Percentiles rank a stretch among this genome's conserved stretches.
Evolutionary conservation across 2,888 invertebrate species (phyloP).

Genomic region (Ophraella communa): DNA sequence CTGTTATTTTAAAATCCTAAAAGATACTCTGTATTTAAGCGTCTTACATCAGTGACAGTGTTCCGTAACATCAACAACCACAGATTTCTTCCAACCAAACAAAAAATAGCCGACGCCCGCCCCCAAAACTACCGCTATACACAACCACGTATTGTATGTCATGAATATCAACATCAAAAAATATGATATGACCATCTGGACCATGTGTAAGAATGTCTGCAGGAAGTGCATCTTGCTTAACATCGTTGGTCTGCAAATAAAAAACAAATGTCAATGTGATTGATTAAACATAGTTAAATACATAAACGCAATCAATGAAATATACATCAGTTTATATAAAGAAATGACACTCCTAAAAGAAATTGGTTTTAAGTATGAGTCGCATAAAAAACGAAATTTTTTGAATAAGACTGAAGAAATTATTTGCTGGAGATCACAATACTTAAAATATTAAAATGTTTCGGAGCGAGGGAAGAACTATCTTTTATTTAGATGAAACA

Average conservation of each 20-base stretch:
- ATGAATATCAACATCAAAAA: slow-evolving; percentile 96
- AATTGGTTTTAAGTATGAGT: too few species aligned
- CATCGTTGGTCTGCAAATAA: slow-evolving; percentile 77
- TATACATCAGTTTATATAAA: too few species aligned
- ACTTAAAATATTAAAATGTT: too few species aligned
- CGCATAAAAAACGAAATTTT: too few species aligned
- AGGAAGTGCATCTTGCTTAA: slow-evolving; percentile 81
- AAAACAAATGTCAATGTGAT: too few species aligned
- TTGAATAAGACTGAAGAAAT: too few species aligned
- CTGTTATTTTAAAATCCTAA: slow-evolving; percentile 37
- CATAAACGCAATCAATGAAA: too few species aligned
- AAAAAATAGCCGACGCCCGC: slow-evolving; percentile 92
- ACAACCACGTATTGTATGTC: slow-evolving; percentile 96
- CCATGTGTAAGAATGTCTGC: slow-evolving; percentile 86
- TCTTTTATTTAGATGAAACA: too few species aligned
- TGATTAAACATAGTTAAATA: too few species aligned
- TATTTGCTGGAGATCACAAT: too few species aligned
- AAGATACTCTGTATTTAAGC: slow-evolving; percentile 20
- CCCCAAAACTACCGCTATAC: slow-evolving; percentile 86
- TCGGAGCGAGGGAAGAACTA: too few species aligned
- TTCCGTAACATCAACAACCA: slow-evolving; percentile 92
- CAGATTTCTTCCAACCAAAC: slow-evolving; percentile 95
- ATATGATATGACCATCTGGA: slow-evolving; percentile 91
- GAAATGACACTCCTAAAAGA: too few species aligned
- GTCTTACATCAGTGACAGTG: slow-evolving; percentile 79